phyloP scores from a whole-genome alignment of 2,113 vertebrate genomes.

The Chroicocephalus ridibundus region DNA sequence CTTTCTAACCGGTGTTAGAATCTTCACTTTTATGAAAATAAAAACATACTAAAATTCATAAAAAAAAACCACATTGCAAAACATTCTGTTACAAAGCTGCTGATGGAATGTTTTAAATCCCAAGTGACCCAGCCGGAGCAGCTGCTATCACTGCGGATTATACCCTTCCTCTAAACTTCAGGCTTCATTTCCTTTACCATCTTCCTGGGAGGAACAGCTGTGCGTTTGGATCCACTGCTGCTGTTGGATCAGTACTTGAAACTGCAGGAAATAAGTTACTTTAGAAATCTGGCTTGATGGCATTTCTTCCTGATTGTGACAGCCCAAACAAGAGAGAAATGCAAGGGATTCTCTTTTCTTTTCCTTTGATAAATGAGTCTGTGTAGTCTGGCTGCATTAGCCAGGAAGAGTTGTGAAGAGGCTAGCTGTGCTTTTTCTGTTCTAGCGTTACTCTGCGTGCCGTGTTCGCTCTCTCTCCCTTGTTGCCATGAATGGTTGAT shows the following conservation, averaged over 20 bases:
- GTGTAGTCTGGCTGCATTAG: neutral
- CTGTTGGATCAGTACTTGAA: neutral
- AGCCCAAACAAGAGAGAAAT: neutral
- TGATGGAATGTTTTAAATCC: slow-evolving; percentile 38
- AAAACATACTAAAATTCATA: neutral
- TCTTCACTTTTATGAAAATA: neutral
- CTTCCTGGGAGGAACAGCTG: slow-evolving; percentile 64
- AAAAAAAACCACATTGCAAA: neutral
- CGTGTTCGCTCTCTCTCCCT: accelerated
- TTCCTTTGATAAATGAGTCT: neutral
- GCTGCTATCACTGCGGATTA: slow-evolving; percentile 60
- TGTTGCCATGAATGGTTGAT: accelerated
- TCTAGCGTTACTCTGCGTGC: neutral
- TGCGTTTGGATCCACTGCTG: neutral
- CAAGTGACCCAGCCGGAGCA: slow-evolving; percentile 39
- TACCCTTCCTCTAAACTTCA: slow-evolving; percentile 59
- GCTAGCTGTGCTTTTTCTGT: neutral
- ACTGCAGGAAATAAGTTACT: slow-evolving; percentile 38
- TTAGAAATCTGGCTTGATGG: neutral
- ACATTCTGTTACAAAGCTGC: neutral
- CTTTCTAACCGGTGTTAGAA: neutral
- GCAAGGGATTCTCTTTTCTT: neutral
- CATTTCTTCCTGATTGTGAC: slow-evolving; percentile 24
- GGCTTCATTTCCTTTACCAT: slow-evolving; percentile 60
- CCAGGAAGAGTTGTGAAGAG: neutral